Evolutionary conservation across 2,797 vertebrate species (phyloP).

Genomic region (Hydrolagus colliei): DNA sequence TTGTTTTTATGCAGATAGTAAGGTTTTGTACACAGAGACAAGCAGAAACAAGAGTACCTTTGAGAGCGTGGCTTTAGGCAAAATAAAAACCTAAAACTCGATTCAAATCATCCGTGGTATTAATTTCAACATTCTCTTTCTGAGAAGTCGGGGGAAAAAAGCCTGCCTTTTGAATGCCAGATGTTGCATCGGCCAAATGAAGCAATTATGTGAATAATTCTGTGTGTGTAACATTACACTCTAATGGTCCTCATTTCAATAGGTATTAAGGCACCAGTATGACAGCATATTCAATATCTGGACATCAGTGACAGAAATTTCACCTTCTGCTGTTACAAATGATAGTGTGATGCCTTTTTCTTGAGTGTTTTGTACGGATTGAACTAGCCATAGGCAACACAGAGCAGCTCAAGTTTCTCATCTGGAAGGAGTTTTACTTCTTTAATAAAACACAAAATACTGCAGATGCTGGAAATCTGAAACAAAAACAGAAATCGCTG

Average conservation of each 20-base stretch:
- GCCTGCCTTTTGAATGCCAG: background rate
- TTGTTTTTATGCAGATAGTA: background rate
- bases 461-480: too few species aligned
- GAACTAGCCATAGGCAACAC: background rate
- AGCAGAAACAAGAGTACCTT: background rate
- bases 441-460: too few species aligned
- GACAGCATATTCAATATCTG: background rate
- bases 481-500: too few species aligned
- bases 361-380: background rate
- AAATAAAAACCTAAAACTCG: background rate
- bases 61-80: background rate
- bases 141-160: background rate
- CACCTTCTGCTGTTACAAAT: background rate
- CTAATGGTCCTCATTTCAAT: background rate
- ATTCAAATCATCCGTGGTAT: background rate
- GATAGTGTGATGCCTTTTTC: background rate
- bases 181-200: background rate
- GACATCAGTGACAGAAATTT: background rate
- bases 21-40: background rate
- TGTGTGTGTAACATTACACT: background rate
- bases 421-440: background rate
- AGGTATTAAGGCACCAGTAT: slow-evolving; percentile 5
- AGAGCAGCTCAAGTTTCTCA: background rate
- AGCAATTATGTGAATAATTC: slow-evolving; percentile 12
- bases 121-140: background rate